phyloP scores from a whole-genome alignment of 2,113 vertebrate genomes.

The Sus scrofa region DNA sequence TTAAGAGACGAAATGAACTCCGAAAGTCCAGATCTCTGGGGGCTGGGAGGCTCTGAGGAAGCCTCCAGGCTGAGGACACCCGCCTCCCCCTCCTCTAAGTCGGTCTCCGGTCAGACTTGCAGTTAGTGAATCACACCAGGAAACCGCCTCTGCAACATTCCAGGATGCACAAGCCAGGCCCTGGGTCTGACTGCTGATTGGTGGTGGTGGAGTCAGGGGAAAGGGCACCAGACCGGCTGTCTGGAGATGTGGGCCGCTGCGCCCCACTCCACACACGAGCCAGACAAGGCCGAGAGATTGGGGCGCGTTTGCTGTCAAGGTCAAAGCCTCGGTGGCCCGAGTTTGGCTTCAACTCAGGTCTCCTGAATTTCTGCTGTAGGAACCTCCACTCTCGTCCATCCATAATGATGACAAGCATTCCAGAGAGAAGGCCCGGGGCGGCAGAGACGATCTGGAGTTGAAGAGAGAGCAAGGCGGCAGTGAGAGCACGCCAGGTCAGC shows the following conservation, averaged over 20 bases:
- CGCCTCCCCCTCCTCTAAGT: background rate
- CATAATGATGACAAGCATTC: background rate
- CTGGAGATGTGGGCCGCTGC: background rate
- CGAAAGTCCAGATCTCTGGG: background rate
- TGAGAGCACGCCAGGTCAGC: too few species aligned
- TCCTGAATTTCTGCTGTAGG: background rate
- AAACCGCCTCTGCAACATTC: slow-evolving; percentile 35
- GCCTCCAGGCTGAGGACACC: background rate
- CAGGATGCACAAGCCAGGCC: background rate
- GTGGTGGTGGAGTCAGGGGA: background rate
- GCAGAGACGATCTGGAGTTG: background rate
- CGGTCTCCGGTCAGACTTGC: background rate
- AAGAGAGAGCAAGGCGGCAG: background rate
- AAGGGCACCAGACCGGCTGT: background rate
- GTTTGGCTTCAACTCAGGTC: background rate
- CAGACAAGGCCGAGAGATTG: background rate
- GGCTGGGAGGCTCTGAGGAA: background rate
- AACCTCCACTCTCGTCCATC: background rate
- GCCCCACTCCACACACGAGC: background rate
- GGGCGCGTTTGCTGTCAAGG: background rate
- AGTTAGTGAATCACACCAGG: slow-evolving; percentile 55
- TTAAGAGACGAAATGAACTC: background rate
- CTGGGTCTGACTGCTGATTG: slow-evolving; percentile 25
- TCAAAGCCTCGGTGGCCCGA: background rate
- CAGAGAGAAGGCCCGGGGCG: background rate